A percentile compares a stretch with the other conserved stretches of the same genome.
These are phyloP conservation scores for Cassiopea andromeda DNA, from an alignment of 30 jellyfish, hydroid and myxozoan genomes.

Conservation along the genomic window DNA sequence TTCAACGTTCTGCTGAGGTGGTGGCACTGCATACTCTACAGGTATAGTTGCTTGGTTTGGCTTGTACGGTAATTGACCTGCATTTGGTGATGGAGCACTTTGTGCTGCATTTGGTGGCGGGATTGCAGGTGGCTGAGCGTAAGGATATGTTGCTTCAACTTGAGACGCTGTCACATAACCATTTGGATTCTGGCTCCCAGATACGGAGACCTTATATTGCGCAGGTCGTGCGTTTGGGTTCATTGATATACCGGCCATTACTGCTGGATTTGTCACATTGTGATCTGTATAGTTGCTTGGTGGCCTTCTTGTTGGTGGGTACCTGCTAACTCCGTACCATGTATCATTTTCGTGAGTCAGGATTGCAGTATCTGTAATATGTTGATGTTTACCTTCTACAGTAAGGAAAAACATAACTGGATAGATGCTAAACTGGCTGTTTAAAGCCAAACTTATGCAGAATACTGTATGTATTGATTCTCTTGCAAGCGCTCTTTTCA, in stretches of 20 bases:
- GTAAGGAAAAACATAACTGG: neutral
- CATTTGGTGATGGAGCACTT: slow-evolving; percentile 10
- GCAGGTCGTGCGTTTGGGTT: slow-evolving; percentile 56
- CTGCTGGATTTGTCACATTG: slow-evolving; percentile 20
- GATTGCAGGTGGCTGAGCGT: slow-evolving; percentile 27
- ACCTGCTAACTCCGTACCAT: slow-evolving; percentile 90
- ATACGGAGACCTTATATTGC: slow-evolving; percentile 48
- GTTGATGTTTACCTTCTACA: slow-evolving; percentile 89
- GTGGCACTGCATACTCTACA: slow-evolving; percentile 45
- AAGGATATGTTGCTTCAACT: slow-evolving; percentile 61
- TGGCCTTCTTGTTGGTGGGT: slow-evolving; percentile 78
- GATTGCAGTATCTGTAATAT: slow-evolving; percentile 83
- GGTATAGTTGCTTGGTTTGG: neutral
- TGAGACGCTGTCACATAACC: slow-evolving; percentile 51
- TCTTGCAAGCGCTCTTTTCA: too few species aligned
- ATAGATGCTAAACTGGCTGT: neutral
- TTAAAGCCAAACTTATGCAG: too few species aligned
- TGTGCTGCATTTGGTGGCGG: slow-evolving; percentile 41
- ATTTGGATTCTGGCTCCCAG: slow-evolving; percentile 51
- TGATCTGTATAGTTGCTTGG: slow-evolving; percentile 10
- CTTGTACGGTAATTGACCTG: neutral
- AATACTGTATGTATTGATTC: too few species aligned
- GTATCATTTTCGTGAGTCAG: slow-evolving; percentile 76
- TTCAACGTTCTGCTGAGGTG: slow-evolving; percentile 51
- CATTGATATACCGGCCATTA: slow-evolving; percentile 46